phyloP scores from a whole-genome alignment of 2,113 vertebrate species.

The Coptodon rendalli region DNA sequence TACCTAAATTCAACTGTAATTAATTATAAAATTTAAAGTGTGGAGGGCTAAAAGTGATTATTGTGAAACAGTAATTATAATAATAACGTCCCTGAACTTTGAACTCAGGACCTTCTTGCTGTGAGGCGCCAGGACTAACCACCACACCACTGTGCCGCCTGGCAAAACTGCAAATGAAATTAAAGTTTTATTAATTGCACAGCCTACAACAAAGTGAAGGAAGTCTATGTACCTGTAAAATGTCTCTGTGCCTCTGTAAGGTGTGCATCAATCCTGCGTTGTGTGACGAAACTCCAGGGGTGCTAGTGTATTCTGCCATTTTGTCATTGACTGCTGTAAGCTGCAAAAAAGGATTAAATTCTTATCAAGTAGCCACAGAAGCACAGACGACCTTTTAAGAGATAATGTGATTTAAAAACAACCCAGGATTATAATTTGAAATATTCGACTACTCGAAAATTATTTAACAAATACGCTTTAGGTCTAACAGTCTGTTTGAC shows the following conservation, averaged over 20 bases:
- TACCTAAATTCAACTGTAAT: neutral
- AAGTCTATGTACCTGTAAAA: conserved; percentile 78
- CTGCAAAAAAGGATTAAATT: conserved; percentile 50
- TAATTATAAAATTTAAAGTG: neutral
- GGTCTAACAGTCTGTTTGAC: neutral
- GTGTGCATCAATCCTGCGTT: conserved; percentile 92
- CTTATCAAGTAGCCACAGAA: neutral
- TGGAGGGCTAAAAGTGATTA: neutral
- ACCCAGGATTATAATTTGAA: neutral
- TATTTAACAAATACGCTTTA: neutral
- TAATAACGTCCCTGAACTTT: neutral
- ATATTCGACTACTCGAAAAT: neutral
- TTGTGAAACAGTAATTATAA: neutral
- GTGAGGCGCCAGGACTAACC: neutral
- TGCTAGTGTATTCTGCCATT: conserved; percentile 88
- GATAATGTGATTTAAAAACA: neutral
- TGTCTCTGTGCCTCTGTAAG: conserved; percentile 90
- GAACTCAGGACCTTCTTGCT: neutral
- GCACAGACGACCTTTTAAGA: neutral
- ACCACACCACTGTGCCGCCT: neutral
- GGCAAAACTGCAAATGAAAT: neutral
- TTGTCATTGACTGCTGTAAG: conserved; percentile 88
- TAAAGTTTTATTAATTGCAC: neutral
- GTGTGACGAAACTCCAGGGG: conserved; percentile 78
- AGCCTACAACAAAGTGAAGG: neutral